Evolutionary conservation across 2,113 vertebrate species (phyloP), one percentile per base, ranked within the genome.

Genomic region (Nycticryphes semicollaris): DNA sequence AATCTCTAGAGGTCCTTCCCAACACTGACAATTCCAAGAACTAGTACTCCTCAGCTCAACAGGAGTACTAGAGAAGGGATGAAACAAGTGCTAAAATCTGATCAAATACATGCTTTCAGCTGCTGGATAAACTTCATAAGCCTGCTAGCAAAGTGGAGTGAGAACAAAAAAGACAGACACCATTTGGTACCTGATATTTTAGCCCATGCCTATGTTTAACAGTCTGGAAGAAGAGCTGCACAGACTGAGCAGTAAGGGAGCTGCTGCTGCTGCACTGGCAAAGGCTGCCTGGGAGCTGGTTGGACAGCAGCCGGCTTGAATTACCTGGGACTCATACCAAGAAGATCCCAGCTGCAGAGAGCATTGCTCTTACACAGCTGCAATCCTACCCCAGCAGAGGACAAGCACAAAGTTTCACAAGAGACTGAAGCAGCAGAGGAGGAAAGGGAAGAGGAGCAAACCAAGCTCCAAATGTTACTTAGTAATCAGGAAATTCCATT

Each of bases 221-320:
- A 74, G 54, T 15, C 51, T 68, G 87, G 90, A 91, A 54, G 57
- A 80, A 84, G 18, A 62, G 27, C 30, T 73, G 78, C 57, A 79
- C 90, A 95, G 59, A 35, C 4, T 31, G 54, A 87, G 4, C 48
- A 76, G 82, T 6, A 9, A 5, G 25, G 7, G 89, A 96, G 60
- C 67, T 80, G 67, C 89, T 94, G 60, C 67, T 80, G 67, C 89
- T 94, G 45, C 5, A 31, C 21, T 90, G 87, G 84, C 94, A 93
- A 50, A 59, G 1, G 35, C 3, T 88, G 37, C 4, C 50, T 79
- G 47, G 70, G 54, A 78, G 82, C 67, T 90, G 82, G 54, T 51
- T 19, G 86, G 37, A 15, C 45, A 88, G 64, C 68, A 90, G 80
- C 20, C 62, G 57, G 45, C 64, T 54, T 20, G 4, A 19, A 39